phyloP scores from a whole-genome alignment of 2,888 invertebrate species.

The Scaptomyza tumidula region DNA sequence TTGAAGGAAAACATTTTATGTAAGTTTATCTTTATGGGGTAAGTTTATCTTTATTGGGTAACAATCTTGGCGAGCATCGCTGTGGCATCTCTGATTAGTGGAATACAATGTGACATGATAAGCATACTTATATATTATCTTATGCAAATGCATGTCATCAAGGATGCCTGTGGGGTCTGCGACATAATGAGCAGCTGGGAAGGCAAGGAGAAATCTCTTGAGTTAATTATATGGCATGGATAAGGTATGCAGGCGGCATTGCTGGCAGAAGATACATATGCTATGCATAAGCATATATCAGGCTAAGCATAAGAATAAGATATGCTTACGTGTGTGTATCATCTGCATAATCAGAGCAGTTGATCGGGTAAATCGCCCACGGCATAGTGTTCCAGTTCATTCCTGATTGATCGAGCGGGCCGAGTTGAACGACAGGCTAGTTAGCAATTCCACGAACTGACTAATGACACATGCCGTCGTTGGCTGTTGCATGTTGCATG shows the following conservation, averaged over 20 bases:
- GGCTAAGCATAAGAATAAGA: constrained; percentile 32
- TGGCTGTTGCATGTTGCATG: constrained; percentile 50
- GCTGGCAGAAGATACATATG: not conserved
- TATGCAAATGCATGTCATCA: constrained; percentile 70
- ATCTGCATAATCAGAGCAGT: constrained; percentile 69
- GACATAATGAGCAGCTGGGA: constrained; percentile 65
- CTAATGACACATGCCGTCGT: constrained; percentile 72
- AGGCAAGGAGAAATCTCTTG: constrained; percentile 13
- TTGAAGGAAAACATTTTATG: not conserved
- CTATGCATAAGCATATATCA: constrained; percentile 9
- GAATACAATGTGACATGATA: constrained; percentile 59
- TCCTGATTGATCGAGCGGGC: constrained; percentile 68
- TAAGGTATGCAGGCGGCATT: constrained; percentile 9
- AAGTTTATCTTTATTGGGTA: not conserved
- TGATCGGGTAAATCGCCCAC: constrained; percentile 68
- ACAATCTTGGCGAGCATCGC: constrained; percentile 1
- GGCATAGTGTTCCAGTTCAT: constrained; percentile 59
- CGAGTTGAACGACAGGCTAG: constrained; percentile 64
- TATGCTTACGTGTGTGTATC: constrained; percentile 23
- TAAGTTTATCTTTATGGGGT: not conserved
- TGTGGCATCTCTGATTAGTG: constrained; percentile 35
- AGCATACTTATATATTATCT: constrained; percentile 51
- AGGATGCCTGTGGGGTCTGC: constrained; percentile 63
- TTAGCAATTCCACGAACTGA: constrained; percentile 72
- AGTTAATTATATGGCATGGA: constrained; percentile 43